Conservation (phyloP, 2,797 vertebrate species). For the Mallotus villosus region DNA sequence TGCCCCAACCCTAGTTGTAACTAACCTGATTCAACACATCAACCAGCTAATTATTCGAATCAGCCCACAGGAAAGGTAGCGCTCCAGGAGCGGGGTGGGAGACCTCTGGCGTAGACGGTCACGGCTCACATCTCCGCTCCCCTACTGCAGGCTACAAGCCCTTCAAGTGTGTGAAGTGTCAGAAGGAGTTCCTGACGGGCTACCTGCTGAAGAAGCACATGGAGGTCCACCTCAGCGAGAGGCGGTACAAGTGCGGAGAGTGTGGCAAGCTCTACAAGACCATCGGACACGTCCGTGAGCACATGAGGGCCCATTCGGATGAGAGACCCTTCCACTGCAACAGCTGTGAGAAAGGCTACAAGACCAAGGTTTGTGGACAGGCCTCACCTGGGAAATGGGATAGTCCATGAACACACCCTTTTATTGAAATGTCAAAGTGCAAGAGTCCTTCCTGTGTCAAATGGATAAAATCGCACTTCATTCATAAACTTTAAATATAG, state of each 20-base stretch:
- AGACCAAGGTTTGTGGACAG: conserved; percentile 85
- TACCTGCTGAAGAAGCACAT: conserved; percentile 96
- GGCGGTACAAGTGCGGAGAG: conserved; percentile 94
- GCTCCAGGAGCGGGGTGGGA: too few relatives aligned
- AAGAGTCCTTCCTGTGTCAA: too few relatives aligned
- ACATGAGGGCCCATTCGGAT: conserved; percentile 93
- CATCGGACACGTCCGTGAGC: conserved; percentile 92
- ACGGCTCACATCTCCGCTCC: too few relatives aligned
- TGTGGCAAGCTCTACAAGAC: conserved; percentile 98
- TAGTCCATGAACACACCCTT: too few relatives aligned
- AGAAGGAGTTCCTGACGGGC: conserved; percentile 93
- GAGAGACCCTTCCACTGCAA: conserved; percentile 89
- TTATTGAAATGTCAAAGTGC: too few relatives aligned
- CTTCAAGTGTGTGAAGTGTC: conserved; percentile 86
- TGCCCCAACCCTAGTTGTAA: too few relatives aligned
- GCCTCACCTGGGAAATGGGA: not conserved
- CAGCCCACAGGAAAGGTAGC: too few relatives aligned
- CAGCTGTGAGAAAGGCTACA: conserved; percentile 92
- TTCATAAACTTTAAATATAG: too few relatives aligned
- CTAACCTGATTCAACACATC: too few relatives aligned
- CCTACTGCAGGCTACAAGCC: conserved; percentile 82
- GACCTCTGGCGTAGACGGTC: too few relatives aligned
- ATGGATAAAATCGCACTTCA: too few relatives aligned
- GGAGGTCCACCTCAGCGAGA: conserved; percentile 89
- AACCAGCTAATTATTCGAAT: too few relatives aligned